These are phyloP conservation scores for Cavia porcellus DNA, from an alignment of 2,113 vertebrate species.

Conservation along the genomic window DNA sequence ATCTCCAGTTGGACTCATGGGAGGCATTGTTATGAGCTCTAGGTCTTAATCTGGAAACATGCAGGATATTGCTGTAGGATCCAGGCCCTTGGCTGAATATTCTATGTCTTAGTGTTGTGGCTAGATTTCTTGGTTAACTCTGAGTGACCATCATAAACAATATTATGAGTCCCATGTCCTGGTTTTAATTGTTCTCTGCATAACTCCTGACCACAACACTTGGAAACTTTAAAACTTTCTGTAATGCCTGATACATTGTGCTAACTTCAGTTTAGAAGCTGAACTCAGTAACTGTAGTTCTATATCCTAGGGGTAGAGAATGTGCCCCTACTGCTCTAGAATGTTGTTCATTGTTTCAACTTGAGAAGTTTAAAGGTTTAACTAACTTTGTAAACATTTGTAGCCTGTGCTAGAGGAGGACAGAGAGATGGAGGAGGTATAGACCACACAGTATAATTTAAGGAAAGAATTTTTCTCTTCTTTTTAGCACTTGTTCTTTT, in stretches of 20 bases:
- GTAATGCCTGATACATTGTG: background rate
- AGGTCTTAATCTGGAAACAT: no score
- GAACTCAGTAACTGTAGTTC: background rate
- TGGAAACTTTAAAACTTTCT: background rate
- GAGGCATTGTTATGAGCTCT: no score
- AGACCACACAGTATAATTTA: background rate
- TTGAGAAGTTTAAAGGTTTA: background rate
- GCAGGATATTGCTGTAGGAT: no score
- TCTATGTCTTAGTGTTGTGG: no score
- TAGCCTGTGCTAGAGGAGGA: background rate
- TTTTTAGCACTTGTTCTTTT: background rate
- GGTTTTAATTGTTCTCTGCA: no score
- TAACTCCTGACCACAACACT: no score
- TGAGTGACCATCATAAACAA: no score
- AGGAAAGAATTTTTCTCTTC: background rate
- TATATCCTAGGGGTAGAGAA: background rate
- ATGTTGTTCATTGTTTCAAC: background rate
- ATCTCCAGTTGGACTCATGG: no score
- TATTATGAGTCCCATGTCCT: no score
- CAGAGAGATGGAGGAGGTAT: no score
- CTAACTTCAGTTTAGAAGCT: background rate
- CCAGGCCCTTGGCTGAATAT: no score
- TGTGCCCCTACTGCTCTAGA: background rate
- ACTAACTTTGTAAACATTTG: background rate
- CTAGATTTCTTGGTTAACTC: no score